phyloP scores from a whole-genome alignment of 2,113 vertebrate genomes.

The Scomber japonicus region DNA sequence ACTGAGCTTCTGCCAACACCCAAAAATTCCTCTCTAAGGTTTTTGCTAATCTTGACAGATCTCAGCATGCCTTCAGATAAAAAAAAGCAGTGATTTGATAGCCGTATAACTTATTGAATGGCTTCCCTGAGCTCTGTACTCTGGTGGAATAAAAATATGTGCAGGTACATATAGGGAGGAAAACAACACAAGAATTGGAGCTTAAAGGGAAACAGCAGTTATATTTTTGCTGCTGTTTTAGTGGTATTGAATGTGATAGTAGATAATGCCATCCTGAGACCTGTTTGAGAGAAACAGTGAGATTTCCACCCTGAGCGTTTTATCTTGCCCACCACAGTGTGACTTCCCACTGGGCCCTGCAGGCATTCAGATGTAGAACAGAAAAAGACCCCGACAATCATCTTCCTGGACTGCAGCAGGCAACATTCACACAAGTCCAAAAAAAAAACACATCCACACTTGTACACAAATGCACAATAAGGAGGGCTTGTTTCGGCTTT shows the following conservation, averaged over 20 bases:
- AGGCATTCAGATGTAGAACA: constrained; percentile 39
- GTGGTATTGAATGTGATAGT: constrained; percentile 26
- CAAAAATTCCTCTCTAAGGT: neutral
- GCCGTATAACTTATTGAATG: constrained; percentile 6
- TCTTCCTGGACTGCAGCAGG: constrained; percentile 11
- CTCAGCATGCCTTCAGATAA: constrained; percentile 8
- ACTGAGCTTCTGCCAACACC: neutral
- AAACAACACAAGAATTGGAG: constrained; percentile 11
- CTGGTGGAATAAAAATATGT: constrained; percentile 22
- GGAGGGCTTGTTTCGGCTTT: neutral
- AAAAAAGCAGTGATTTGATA: constrained; percentile 16
- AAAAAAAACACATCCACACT: constrained; percentile 6
- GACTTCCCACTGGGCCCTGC: constrained; percentile 21
- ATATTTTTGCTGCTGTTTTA: constrained; percentile 45
- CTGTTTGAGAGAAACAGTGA: constrained; percentile 28
- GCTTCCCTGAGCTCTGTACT: neutral
- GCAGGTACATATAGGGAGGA: constrained; percentile 8
- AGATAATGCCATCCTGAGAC: constrained; percentile 31
- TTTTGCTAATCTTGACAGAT: constrained; percentile 35
- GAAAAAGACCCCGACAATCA: constrained; percentile 11
- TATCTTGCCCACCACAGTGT: constrained; percentile 33
- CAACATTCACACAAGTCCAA: constrained; percentile 9
- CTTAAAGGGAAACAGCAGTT: constrained; percentile 7
- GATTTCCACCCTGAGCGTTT: constrained; percentile 46
- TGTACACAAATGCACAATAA: constrained; percentile 12